A percentile compares a stretch with the other conserved stretches of the same genome.
These are phyloP conservation scores for Brachionus rotundiformis DNA, from an alignment of 1,140 invertebrate genomes.

Conservation along the genomic window DNA sequence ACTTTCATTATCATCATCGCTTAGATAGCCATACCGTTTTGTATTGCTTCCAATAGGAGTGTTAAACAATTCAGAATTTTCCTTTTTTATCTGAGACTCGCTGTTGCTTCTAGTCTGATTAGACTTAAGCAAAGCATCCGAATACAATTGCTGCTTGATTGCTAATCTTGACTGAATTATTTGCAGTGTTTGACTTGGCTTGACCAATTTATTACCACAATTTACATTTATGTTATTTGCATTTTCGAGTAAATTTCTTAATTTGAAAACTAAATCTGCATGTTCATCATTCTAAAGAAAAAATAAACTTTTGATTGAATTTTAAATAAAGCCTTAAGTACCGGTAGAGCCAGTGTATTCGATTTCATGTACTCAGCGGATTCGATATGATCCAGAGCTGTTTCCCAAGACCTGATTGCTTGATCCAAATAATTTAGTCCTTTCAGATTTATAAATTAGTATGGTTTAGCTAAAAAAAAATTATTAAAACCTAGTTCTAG, in stretches of 20 bases:
- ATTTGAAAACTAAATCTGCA: constrained; percentile 41
- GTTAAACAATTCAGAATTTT: neutral
- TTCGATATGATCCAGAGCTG: constrained; percentile 43
- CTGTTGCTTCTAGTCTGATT: neutral
- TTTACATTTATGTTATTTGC: constrained; percentile 31
- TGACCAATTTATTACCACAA: constrained; percentile 33
- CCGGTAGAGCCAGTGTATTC: constrained; percentile 29
- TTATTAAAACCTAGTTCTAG: constrained; percentile 6
- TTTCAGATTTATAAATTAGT: neutral
- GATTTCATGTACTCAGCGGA: constrained; percentile 39
- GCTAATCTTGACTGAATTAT: constrained; percentile 52
- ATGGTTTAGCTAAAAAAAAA: neutral
- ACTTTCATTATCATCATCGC: constrained; percentile 48
- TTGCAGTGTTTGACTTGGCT: constrained; percentile 51
- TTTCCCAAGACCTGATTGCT: constrained; percentile 49
- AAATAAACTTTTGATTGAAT: neutral
- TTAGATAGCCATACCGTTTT: constrained; percentile 11
- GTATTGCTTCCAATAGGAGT: neutral
- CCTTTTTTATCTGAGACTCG: neutral
- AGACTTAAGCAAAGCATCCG: constrained; percentile 12
- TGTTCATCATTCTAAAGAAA: constrained; percentile 47
- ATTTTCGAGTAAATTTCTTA: constrained; percentile 39
- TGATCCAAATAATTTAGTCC: constrained; percentile 49
- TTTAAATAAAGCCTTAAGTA: neutral
- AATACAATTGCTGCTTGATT: constrained; percentile 39